These are phyloP conservation scores for Thunnus albacares DNA, from an alignment of 2,797 vertebrate species.

Conservation along the genomic window DNA sequence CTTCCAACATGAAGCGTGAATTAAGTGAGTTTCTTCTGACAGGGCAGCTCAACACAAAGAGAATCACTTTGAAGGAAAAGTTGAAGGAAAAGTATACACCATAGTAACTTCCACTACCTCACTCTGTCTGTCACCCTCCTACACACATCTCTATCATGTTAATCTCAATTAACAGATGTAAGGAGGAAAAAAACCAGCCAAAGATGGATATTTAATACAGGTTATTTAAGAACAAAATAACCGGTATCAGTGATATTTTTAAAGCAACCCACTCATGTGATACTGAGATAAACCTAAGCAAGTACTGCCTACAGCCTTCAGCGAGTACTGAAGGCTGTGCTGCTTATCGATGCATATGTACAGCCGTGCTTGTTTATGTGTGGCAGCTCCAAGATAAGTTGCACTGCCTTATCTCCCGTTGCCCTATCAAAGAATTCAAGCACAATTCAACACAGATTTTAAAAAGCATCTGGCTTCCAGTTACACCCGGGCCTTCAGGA, in stretches of 20 bases:
- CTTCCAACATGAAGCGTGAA: not conserved
- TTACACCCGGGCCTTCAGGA: constrained; percentile 31
- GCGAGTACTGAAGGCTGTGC: constrained; percentile 9
- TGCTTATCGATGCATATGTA: constrained; percentile 53
- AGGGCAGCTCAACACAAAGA: constrained; percentile 1
- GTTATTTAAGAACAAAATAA: constrained; percentile 20
- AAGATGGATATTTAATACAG: not conserved
- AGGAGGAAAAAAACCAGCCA: not conserved
- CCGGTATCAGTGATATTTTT: constrained; percentile 28
- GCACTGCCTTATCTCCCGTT: constrained; percentile 57
- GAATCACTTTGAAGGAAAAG: constrained; percentile 2
- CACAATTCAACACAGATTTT: constrained; percentile 61
- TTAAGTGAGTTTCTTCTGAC: constrained; percentile 12
- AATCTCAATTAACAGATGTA: constrained; percentile 27
- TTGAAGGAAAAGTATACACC: not conserved
- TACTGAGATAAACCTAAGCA: constrained; percentile 53
- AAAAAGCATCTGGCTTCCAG: constrained; percentile 41
- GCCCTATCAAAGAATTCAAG: constrained; percentile 63
- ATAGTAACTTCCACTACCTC: not conserved
- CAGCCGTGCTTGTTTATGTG: constrained; percentile 64
- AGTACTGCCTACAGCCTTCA: too few species aligned
- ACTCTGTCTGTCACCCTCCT: not conserved
- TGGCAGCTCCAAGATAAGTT: constrained; percentile 69
- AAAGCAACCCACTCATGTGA: constrained; percentile 48
- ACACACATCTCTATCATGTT: not conserved